Evolutionary conservation across 2,113 vertebrate species (phyloP).

Genomic region (Cariama cristata): DNA sequence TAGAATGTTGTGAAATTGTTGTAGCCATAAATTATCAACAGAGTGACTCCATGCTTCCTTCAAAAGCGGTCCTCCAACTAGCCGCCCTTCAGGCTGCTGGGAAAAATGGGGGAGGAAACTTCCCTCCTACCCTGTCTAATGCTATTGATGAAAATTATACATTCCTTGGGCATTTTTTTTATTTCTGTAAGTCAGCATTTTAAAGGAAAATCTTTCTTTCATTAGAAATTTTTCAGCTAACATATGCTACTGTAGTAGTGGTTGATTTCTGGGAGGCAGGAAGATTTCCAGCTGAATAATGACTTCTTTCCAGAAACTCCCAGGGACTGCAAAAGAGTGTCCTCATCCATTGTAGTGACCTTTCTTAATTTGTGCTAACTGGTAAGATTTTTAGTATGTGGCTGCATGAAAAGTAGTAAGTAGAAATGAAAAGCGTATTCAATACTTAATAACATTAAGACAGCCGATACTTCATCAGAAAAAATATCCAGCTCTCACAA

Average conservation of each 20-base stretch:
- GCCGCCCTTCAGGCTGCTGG: not conserved
- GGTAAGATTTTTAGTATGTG: not conserved
- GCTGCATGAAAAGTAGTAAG: not conserved
- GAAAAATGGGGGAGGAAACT: not conserved
- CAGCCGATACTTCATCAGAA: constrained; percentile 11
- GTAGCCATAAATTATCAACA: not conserved
- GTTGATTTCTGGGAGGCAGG: not conserved
- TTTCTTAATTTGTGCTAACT: not conserved
- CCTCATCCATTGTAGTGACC: not conserved
- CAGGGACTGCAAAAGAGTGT: not conserved
- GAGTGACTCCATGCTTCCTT: not conserved
- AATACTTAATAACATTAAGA: constrained; percentile 21
- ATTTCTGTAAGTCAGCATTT: not conserved
- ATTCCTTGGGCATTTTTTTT: not conserved
- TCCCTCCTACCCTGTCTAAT: not conserved
- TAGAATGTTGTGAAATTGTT: not conserved
- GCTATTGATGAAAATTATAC: not conserved
- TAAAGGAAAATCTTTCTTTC: not conserved
- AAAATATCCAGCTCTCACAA: not conserved
- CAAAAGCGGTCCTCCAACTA: not conserved
- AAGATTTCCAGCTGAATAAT: not conserved
- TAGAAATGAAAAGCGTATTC: constrained; percentile 13
- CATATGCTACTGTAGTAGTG: not conserved
- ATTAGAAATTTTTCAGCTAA: not conserved
- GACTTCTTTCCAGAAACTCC: not conserved